Evolutionary conservation across 1,140 invertebrate genomes (phyloP).

Genomic region (Pararge aegeria): DNA sequence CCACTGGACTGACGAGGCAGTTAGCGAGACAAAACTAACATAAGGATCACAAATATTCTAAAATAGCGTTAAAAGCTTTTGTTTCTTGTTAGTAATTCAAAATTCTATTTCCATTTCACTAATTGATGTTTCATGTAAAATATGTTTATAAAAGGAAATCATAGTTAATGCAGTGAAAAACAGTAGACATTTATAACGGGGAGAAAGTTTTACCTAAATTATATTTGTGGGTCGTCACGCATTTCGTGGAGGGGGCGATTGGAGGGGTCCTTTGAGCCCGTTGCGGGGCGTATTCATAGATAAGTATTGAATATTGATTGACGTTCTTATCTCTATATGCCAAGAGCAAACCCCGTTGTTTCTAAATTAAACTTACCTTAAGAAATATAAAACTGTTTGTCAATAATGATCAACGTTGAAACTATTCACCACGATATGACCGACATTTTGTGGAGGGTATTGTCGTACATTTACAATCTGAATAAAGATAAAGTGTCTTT

Average conservation of each 20-base stretch:
- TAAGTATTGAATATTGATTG: conserved; percentile 35
- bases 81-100: neutral
- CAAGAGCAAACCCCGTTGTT: no score
- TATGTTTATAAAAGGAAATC: conserved; percentile 36
- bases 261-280: conserved; percentile 63
- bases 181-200: conserved; percentile 57
- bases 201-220: conserved; percentile 77
- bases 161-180: conserved; percentile 61
- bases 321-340: conserved; percentile 1
- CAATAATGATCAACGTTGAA: no score
- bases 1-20: neutral
- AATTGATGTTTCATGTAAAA: conserved; percentile 20
- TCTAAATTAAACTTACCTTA: no score
- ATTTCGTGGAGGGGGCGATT: conserved; percentile 64
- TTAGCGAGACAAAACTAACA: neutral
- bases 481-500: no score
- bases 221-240: conserved; percentile 79
- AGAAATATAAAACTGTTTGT: no score
- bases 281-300: conserved; percentile 62
- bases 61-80: neutral
- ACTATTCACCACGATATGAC: no score
- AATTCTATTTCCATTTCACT: neutral
- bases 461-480: no score
- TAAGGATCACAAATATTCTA: neutral
- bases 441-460: no score